These are phyloP conservation scores for Amblyraja radiata DNA, from an alignment of 2,797 vertebrate genomes.

Conservation along the genomic window DNA sequence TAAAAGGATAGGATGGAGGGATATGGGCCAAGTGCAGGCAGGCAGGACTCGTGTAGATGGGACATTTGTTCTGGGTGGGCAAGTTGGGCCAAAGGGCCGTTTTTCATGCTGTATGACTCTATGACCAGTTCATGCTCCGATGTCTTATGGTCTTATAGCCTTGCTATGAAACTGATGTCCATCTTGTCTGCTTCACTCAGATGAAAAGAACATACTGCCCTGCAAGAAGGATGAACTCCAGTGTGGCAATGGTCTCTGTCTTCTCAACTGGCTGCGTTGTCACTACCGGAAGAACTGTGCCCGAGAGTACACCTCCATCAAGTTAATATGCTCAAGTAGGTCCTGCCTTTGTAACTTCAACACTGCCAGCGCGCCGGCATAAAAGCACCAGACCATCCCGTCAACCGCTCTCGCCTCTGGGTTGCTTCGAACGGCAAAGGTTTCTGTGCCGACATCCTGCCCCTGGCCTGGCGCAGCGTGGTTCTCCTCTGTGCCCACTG, in stretches of 20 bases:
- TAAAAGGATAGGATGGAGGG: too few species aligned
- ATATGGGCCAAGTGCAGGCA: too few species aligned
- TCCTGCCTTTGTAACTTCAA: not conserved
- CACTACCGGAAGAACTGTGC: constrained; percentile 62
- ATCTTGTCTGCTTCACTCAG: constrained; percentile 41
- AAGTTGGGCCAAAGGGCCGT: too few species aligned
- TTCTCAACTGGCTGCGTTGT: constrained; percentile 62
- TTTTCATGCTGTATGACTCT: too few species aligned
- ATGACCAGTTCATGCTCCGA: not conserved
- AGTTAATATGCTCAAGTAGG: constrained; percentile 81
- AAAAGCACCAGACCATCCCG: not conserved
- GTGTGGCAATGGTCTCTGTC: constrained; percentile 57
- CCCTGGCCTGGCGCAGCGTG: too few species aligned
- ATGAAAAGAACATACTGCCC: constrained; percentile 53
- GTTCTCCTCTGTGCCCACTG: too few species aligned
- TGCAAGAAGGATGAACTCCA: constrained; percentile 54
- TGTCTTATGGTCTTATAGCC: too few species aligned
- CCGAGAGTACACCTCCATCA: constrained; percentile 77
- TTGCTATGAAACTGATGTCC: not conserved
- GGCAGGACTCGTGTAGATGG: too few species aligned
- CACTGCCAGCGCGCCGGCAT: not conserved
- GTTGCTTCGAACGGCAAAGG: too few species aligned
- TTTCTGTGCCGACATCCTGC: too few species aligned
- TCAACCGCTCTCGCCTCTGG: too few species aligned
- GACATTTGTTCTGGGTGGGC: too few species aligned